These are phyloP conservation scores for Neotoxoptera formosana DNA, from an alignment of 1,140 invertebrate genomes.

Conservation along the genomic window DNA sequence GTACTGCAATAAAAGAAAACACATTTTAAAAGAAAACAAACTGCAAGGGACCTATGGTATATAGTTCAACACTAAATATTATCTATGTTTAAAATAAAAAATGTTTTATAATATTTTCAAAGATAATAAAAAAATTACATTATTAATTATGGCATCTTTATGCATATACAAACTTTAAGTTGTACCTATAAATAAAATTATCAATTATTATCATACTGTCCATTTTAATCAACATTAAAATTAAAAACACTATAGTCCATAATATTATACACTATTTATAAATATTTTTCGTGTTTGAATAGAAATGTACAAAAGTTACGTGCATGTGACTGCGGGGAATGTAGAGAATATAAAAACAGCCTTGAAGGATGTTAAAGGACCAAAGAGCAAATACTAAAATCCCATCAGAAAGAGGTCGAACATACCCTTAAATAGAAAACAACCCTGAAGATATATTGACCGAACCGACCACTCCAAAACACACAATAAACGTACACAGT, in stretches of 20 bases:
- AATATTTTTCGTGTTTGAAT: neutral
- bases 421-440: conserved; percentile 24
- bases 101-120: neutral
- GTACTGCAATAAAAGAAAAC: neutral
- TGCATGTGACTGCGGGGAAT: neutral
- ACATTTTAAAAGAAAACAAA: neutral
- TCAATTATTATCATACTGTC: neutral
- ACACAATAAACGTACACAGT: conserved; percentile 37
- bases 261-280: neutral
- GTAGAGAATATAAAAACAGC: neutral
- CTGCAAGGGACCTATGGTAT: neutral
- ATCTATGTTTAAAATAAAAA: neutral
- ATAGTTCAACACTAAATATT: neutral
- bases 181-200: neutral
- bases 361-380: neutral
- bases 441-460: conserved; percentile 54
- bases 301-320: neutral
- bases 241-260: neutral
- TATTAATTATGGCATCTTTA: neutral
- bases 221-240: neutral
- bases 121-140: neutral
- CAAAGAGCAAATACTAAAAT: conserved; percentile 43
- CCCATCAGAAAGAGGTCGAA: conserved; percentile 34
- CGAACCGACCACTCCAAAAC: conserved; percentile 51
- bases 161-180: neutral